Base-by-base conservation (phyloP, 2,888 invertebrate species). In the Salticus scenicus region DNA sequence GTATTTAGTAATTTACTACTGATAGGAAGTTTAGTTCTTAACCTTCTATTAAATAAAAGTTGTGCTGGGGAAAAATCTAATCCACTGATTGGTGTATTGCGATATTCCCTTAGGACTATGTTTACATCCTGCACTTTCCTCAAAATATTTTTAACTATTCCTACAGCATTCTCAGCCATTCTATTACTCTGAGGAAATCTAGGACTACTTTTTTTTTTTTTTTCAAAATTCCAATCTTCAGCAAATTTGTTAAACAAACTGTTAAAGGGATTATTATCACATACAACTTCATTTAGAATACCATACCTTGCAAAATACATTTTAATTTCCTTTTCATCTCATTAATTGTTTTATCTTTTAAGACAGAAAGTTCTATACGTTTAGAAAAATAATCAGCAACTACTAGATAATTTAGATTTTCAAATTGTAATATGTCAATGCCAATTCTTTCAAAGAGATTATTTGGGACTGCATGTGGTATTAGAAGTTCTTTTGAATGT, bases 101-200 rank as follows among this genome's bases (percentile, higher is more conserved):
- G 33, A 41, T 64, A 63, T 41, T 78, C 71, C 14, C 70, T 4
- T 7, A 70, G 37, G 5, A 10, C 31, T 12, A 70, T 27, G 10
- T 47, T 76, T 66, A 47, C 76, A 47, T n/a, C n/a, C n/a, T n/a
- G n/a, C n/a, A n/a, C n/a, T n/a, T n/a, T n/a, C n/a, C n/a, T n/a
- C n/a, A n/a, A n/a, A n/a, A n/a, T n/a, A n/a, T n/a, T n/a, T n/a
- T n/a, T n/a, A n/a, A n/a, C n/a, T n/a, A n/a, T n/a, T n/a, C 76
- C 47, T 20, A 67, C 47, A 14, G 47, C 30, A 51, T 51, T 73
- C 37, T 81, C 37, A 33, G 30, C 70, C 28, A 51, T 33, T 4
- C 37, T 28, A 57, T 70, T 77, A 17, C 69, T 33, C 17, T 67
- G n/a, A 57, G 69, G n/a, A n/a, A n/a, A n/a, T n/a, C n/a, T n/a